phyloP scores from a whole-genome alignment of 2,797 vertebrate genomes.

The Mus minutoides region DNA sequence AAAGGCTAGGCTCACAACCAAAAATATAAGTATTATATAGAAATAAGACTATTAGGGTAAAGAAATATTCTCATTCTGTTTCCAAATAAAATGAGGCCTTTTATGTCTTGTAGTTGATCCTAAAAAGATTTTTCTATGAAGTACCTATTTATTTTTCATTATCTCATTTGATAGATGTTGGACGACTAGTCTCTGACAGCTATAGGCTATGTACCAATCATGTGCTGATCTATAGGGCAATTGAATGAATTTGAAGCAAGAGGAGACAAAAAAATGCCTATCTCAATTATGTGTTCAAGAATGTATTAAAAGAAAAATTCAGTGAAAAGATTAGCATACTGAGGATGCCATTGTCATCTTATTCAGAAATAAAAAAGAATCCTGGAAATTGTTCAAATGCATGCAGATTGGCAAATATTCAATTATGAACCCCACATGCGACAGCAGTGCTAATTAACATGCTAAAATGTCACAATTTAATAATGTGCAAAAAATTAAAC shows the following conservation, averaged over 20 bases:
- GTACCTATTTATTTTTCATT: background rate
- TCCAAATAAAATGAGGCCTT: constrained; percentile 3
- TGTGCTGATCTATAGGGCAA: background rate
- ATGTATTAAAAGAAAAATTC: background rate
- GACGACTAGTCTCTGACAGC: background rate
- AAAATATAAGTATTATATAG: background rate
- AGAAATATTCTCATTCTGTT: background rate
- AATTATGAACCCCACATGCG: background rate
- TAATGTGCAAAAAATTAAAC: background rate
- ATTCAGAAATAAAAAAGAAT: background rate
- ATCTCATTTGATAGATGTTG: background rate
- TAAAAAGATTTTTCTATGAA: background rate
- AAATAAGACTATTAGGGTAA: background rate
- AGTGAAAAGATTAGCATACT: background rate
- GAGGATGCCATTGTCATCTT: background rate
- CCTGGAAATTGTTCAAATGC: constrained; percentile 13
- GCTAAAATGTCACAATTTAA: constrained; percentile 29
- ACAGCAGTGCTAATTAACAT: constrained; percentile 10
- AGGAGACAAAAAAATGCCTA: background rate
- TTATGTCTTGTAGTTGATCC: background rate
- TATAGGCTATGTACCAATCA: background rate
- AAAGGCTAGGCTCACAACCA: too few species aligned
- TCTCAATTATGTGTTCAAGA: background rate
- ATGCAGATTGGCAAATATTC: constrained; percentile 6
- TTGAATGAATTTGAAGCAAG: background rate